Evolutionary conservation across 1,140 invertebrate species (phyloP).

Genomic region (Anastrepha ludens): DNA sequence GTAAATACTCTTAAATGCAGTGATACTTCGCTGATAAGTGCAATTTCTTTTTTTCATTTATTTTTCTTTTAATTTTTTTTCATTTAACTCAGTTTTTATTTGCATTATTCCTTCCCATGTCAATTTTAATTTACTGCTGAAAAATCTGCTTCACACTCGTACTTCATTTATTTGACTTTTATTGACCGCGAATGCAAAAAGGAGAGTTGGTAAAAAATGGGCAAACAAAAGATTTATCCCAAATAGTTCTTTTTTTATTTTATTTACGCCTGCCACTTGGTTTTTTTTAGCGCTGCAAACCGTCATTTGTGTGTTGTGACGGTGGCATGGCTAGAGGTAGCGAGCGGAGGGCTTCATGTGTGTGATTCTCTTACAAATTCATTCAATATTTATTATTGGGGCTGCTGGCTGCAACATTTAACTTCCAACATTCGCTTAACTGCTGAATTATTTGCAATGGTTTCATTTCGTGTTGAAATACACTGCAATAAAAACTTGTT

Average conservation of each 20-base stretch:
- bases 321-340: background rate
- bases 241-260: too few relatives aligned
- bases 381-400: background rate
- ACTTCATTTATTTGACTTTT: constrained; percentile 33
- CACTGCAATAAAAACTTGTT: too few relatives aligned
- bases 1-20: constrained; percentile 16
- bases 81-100: background rate
- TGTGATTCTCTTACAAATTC: background rate
- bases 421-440: background rate
- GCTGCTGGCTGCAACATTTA: background rate
- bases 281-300: background rate
- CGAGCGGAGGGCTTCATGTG: background rate
- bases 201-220: too few relatives aligned
- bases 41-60: background rate
- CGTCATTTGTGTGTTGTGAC: background rate
- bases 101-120: background rate
- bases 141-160: background rate
- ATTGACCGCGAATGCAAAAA: background rate
- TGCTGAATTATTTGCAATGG: too few relatives aligned
- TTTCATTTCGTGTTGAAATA: too few relatives aligned
- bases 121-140: constrained; percentile 38
- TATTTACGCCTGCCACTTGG: background rate
- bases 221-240: too few relatives aligned
- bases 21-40: background rate
- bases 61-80: background rate